Evolutionary conservation across 2,888 invertebrate species (phyloP).

Genomic region (Syrphus vitripennis): DNA sequence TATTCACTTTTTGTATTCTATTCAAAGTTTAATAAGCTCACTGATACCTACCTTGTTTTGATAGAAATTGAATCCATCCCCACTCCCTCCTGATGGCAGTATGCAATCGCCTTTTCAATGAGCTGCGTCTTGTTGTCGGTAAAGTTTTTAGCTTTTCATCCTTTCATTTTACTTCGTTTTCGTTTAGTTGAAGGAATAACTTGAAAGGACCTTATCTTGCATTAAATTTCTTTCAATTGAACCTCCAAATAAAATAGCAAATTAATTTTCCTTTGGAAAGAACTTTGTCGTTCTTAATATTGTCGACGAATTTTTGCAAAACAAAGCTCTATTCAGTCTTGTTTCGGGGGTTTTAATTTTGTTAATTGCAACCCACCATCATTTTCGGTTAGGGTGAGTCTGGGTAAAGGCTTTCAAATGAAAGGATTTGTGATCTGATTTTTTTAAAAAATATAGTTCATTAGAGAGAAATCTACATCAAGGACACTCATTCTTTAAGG

Average conservation of each 20-base stretch:
- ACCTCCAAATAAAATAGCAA: slow-evolving; percentile 60
- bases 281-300: slow-evolving; percentile 56
- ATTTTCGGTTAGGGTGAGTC: neutral
- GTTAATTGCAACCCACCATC: slow-evolving; percentile 46
- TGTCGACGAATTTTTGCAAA: slow-evolving; percentile 16
- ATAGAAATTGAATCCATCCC: slow-evolving; percentile 51
- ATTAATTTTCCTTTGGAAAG: slow-evolving; percentile 55
- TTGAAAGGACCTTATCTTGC: slow-evolving; percentile 61
- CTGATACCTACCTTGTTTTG: slow-evolving; percentile 70
- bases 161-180: slow-evolving; percentile 35
- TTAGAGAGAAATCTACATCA: slow-evolving; percentile 35
- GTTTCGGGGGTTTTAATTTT: slow-evolving; percentile 47
- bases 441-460: slow-evolving; percentile 43
- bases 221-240: slow-evolving; percentile 63
- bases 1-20: slow-evolving; percentile 60
- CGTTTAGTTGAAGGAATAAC: slow-evolving; percentile 26
- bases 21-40: slow-evolving; percentile 68
- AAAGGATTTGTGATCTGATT: slow-evolving; percentile 27
- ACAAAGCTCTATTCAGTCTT: slow-evolving; percentile 27
- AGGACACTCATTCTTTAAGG: neutral
- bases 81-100: neutral
- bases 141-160: slow-evolving; percentile 42
- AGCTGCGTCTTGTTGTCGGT: slow-evolving; percentile 27
- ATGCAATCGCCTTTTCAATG: slow-evolving; percentile 45
- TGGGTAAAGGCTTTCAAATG: neutral